phyloP scores from a whole-genome alignment of 2,888 invertebrate species.

The Timema cristinae region DNA sequence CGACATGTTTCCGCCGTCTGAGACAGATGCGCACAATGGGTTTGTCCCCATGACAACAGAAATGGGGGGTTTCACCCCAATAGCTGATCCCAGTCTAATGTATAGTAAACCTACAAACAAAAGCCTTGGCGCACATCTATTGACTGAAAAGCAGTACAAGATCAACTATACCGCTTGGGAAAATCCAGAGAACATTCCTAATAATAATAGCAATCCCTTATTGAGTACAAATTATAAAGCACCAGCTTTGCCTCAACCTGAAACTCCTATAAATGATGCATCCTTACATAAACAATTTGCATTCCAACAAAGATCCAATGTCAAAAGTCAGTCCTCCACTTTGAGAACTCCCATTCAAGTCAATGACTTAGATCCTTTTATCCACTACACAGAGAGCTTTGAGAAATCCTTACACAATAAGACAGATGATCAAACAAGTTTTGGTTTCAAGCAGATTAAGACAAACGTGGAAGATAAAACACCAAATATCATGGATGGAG shows the following conservation, averaged over 20 bases:
- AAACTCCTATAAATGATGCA: neutral
- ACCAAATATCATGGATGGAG: neutral
- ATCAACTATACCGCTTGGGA: neutral
- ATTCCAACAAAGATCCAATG: neutral
- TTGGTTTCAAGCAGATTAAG: neutral
- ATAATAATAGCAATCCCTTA: neutral
- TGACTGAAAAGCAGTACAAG: constrained; percentile 12
- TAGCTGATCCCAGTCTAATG: constrained; percentile 47
- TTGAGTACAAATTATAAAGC: neutral
- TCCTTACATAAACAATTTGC: neutral
- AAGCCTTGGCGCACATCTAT: constrained; percentile 10
- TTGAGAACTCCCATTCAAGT: neutral
- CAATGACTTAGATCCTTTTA: neutral
- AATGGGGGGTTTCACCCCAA: constrained; percentile 70
- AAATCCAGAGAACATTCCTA: neutral
- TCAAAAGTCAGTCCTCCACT: neutral
- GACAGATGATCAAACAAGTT: neutral
- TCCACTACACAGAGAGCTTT: neutral
- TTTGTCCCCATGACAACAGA: constrained; percentile 72
- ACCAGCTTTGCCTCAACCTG: neutral
- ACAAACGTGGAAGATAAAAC: neutral
- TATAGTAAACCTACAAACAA: constrained; percentile 5
- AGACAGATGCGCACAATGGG: constrained; percentile 57
- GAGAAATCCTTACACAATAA: neutral
- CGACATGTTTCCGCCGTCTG: constrained; percentile 47